A percentile compares a stretch with the other conserved stretches of the same genome.
phyloP scores from a whole-genome alignment of 2,113 vertebrate species.

The Marmota flaviventris region DNA sequence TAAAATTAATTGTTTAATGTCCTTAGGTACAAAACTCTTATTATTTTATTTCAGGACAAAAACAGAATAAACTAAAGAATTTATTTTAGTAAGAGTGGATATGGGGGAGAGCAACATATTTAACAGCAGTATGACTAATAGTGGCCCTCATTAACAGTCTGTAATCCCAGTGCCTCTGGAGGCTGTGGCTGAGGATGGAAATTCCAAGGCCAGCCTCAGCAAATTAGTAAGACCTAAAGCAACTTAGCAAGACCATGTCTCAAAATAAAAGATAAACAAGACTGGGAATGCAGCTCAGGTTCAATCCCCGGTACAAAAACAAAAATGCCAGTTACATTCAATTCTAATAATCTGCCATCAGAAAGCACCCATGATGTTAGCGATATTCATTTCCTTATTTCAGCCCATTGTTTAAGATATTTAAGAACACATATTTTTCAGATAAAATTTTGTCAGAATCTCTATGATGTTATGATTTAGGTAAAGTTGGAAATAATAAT shows the following conservation, averaged over 20 bases:
- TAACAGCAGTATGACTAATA: neutral
- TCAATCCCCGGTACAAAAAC: too few relatives aligned
- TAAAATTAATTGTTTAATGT: slow-evolving; percentile 8
- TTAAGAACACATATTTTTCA: neutral
- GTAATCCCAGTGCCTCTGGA: too few relatives aligned
- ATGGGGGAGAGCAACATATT: neutral
- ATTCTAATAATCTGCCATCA: neutral
- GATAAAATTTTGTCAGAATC: neutral
- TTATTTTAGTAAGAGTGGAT: neutral
- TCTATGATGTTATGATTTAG: neutral
- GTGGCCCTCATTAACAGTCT: neutral
- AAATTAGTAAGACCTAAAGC: too few relatives aligned
- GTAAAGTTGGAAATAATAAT: neutral
- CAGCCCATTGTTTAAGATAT: neutral
- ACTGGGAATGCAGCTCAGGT: too few relatives aligned
- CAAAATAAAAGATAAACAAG: too few relatives aligned
- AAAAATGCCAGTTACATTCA: slow-evolving; percentile 11
- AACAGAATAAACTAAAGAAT: neutral
- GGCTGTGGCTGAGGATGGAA: neutral
- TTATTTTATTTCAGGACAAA: neutral
- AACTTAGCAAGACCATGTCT: too few relatives aligned
- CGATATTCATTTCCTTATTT: neutral
- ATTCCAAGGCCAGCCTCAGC: neutral
- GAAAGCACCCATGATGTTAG: neutral
- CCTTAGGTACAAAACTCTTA: neutral